Evolutionary conservation across 2,888 invertebrate genomes (phyloP), one percentile per base, ranked within the genome.

Genomic region (Hirtodrosophila confusa): DNA sequence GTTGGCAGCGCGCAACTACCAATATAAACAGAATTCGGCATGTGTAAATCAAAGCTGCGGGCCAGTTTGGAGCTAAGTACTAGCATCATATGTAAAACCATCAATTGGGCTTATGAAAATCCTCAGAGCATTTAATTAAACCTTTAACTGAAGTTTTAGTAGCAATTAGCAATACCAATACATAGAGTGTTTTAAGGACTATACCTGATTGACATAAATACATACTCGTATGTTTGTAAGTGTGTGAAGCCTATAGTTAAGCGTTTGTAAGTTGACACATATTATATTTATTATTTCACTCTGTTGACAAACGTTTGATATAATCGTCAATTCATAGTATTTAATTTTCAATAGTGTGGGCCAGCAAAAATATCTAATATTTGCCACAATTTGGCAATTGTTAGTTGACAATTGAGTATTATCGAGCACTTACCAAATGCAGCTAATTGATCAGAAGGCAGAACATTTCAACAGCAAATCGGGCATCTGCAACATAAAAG

Each of bases 1-100:
- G 33, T 60, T 71, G 70, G 55, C 70, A 69, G 24, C 36, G 47
- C 41, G 49, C 37, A 55, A 62, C 48, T 57, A 57, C 45, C 39
- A 33, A 57, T 69, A 23, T 33, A 69, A 73, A 51, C 41, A 12
- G 31, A 69, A 56, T 55, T 44, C 66, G 61, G 57, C 71, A 62
- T 43, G 37, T 47, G 36, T n/a, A 27, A 53, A 54, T 23, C 27
- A 60, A 44, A 58, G 57, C 57, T 50, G 40, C 37, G 47, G 24
- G 47, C 41, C 8, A 17, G 17, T 17, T 17, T 33, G 5, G 10
- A 40, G 40, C 11, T 35, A 23, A 33, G 23, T 17, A 17, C 17
- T 17, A 17, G 17, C 2, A 17, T 17, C 10, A 33, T 17, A 17
- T 31, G 9, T 36, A 23, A 11, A 37, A 36, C 50, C 40, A 55